Base-by-base conservation (phyloP, 2,797 vertebrate genomes). In the Fistularia tabacaria region DNA sequence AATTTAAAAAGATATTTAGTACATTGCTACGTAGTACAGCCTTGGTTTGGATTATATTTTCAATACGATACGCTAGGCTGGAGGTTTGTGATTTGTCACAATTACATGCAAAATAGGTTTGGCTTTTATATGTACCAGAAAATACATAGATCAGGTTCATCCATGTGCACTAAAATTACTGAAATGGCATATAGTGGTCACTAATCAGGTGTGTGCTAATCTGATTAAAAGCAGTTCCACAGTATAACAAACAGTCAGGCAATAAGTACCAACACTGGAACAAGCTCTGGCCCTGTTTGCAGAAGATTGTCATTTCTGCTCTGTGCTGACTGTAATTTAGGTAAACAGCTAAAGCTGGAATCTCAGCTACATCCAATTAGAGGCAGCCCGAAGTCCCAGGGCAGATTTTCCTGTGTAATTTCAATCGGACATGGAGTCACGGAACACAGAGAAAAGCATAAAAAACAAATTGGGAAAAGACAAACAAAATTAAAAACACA, bases 301-400 rank as follows among this genome's bases (percentile, higher is more conserved):
- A 61, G 39, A 65, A 54, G 55, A 57, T 7, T 54, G 49, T 38
- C 57, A 44, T 56, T 73, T 72, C 68, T 55, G 62, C 56, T 49
- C 47, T 60, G 66, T 39, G 38, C 62, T 41, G 59, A n/a, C 71
- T 14, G 12, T 77, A 82, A 86, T 81, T 80, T 73, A 68, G 75
- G 68, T 84, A 76, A 83, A 85, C 57, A 74, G 77, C 69, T 83
- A 80, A 85, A 79, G 79, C 73, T 64, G 59, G 73, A 74, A 75
- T 82, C 65, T 80, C 69, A 67, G 69, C 81, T 82, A 60, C 67
- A 85, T 86, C 84, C 80, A 84, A 84, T 89, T 88, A 90, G 72
- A 59, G 51, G 60, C 44, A 37, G 49, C 49, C 66, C 59, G 15
- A 51, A 57, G 62, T 66, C 59, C 37, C 13, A 15, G 46, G 59